Percentiles rank a stretch among this genome's conserved stretches.
Conservation (phyloP, 2,113 vertebrate genomes). For the Cisticola juncidis region DNA sequence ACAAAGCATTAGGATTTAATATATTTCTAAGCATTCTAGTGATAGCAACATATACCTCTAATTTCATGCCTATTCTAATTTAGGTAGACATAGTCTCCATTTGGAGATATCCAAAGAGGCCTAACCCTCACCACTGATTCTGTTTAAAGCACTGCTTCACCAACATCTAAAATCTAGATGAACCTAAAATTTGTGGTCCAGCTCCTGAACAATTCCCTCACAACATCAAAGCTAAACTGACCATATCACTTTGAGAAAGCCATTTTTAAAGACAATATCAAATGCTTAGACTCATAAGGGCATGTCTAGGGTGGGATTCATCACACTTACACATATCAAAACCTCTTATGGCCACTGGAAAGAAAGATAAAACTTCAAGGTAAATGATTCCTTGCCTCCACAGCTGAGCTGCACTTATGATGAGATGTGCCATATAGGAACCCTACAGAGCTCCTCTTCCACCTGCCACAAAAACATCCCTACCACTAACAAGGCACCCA, state of each 20-base stretch:
- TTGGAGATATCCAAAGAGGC: not conserved
- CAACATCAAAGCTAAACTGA: not conserved
- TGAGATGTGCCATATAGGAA: not conserved
- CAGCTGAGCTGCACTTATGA: not conserved
- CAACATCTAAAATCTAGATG: not conserved
- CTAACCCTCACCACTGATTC: not conserved
- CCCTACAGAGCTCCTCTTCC: not conserved
- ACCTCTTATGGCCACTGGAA: not conserved
- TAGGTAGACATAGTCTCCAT: not conserved
- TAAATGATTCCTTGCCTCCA: not conserved
- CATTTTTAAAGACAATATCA: not conserved
- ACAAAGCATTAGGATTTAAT: not conserved
- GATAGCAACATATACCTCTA: not conserved
- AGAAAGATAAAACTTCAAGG: not conserved
- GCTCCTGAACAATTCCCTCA: not conserved
- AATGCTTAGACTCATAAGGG: not conserved
- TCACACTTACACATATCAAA: not conserved
- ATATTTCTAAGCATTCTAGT: not conserved
- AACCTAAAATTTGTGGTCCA: not conserved
- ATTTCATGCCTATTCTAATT: not conserved
- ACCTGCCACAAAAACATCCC: not conserved
- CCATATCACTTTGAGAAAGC: not conserved
- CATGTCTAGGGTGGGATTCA: not conserved
- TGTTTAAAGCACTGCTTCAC: not conserved
- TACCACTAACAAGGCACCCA: not conserved